A percentile compares a stretch with the other conserved stretches of the same genome.
Conservation (phyloP, 2,113 vertebrate genomes). For the Tetraodon nigroviridis region DNA sequence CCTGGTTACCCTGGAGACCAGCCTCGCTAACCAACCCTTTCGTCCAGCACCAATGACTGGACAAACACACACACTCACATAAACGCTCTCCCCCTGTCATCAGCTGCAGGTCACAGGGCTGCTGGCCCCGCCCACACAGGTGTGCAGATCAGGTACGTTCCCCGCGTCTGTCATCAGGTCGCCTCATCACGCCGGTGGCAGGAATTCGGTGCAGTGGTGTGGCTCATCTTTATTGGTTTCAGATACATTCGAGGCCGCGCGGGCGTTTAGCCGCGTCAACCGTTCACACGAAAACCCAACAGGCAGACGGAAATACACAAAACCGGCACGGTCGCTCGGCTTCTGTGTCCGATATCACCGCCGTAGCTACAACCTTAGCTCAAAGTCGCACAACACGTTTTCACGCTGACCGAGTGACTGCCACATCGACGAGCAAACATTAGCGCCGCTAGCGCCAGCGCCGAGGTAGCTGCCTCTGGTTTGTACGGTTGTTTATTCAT, state of each 20-base stretch:
- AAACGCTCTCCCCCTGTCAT: slow-evolving; percentile 42
- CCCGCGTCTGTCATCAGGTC: slow-evolving; percentile 35
- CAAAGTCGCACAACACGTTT: not conserved
- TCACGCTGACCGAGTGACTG: not conserved
- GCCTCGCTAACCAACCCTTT: slow-evolving; percentile 26
- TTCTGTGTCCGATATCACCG: too few relatives aligned
- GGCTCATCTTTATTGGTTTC: slow-evolving; percentile 56
- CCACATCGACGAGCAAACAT: too few relatives aligned
- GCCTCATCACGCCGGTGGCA: slow-evolving; percentile 7
- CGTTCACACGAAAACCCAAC: slow-evolving; percentile 12
- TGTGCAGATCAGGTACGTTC: slow-evolving; percentile 46
- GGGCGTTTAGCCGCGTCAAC: slow-evolving; percentile 1
- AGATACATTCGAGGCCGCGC: slow-evolving; percentile 44
- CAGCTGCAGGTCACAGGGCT: slow-evolving; percentile 59
- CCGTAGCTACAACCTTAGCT: not conserved
- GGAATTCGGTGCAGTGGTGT: slow-evolving; percentile 55
- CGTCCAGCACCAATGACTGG: slow-evolving; percentile 13
- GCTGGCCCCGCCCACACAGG: slow-evolving; percentile 58
- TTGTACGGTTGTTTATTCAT: not conserved
- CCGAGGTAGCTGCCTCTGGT: not conserved
- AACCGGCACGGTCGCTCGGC: not conserved
- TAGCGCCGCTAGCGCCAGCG: not conserved
- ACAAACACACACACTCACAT: not conserved
- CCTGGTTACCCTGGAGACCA: slow-evolving; percentile 41
- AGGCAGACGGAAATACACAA: slow-evolving; percentile 20